Percentiles rank a stretch among this genome's conserved stretches.
Evolutionary conservation across 92 coral and sea anemone genomes (phyloP).

Genomic region (Palythoa heliodiscus): DNA sequence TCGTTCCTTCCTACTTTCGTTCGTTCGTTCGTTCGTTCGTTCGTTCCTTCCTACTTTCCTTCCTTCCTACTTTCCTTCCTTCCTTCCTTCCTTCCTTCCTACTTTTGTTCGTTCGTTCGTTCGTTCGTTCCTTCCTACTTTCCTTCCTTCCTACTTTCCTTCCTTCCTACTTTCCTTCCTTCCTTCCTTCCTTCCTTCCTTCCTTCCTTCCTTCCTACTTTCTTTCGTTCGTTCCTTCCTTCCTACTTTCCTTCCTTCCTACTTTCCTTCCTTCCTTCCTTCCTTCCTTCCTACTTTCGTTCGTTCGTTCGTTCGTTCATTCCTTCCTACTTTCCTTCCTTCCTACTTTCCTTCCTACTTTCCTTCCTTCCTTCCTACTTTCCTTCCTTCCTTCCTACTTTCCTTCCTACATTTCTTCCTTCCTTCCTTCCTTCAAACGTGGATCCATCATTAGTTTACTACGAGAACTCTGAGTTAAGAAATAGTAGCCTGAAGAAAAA

Average conservation of each 20-base stretch:
- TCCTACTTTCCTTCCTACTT: neutral
- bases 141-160: neutral
- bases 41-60: neutral
- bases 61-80: neutral
- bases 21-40: no score
- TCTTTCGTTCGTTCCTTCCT: neutral
- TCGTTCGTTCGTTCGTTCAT: no score
- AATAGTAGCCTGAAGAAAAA: no score
- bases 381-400: neutral
- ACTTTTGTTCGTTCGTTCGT: no score
- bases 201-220: neutral
- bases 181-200: neutral
- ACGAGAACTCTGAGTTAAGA: no score
- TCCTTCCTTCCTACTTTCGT: neutral
- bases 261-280: neutral
- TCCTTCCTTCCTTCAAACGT: no score
- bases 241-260: neutral
- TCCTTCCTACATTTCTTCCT: neutral
- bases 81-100: neutral
- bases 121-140: neutral
- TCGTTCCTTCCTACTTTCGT: neutral
- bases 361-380: neutral
- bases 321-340: neutral
- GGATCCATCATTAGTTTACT: no score
- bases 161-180: neutral